Evolutionary conservation across 2,888 invertebrate genomes (phyloP).

Genomic region (Papilio demoleus): DNA sequence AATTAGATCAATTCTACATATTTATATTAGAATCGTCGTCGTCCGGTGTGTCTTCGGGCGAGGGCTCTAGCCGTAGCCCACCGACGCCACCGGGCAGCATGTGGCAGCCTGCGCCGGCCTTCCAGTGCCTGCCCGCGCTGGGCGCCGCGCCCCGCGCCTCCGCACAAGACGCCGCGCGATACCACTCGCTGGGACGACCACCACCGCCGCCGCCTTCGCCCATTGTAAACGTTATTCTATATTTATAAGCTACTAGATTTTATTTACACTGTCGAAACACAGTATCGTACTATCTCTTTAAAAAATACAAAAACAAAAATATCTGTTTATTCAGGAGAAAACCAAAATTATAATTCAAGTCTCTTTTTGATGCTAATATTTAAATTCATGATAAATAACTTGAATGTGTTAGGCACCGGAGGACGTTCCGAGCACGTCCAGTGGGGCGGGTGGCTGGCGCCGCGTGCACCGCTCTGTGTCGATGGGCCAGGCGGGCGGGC

Average conservation of each 20-base stretch:
- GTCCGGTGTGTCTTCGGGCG: slow-evolving; percentile 38
- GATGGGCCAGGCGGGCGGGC: slow-evolving; percentile 89
- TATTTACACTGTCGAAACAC: too few species aligned
- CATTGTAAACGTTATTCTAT: slow-evolving; percentile 48
- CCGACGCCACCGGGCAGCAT: slow-evolving; percentile 72
- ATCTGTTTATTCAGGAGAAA: too few species aligned
- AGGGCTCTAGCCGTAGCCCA: slow-evolving; percentile 52
- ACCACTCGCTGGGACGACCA: slow-evolving; percentile 72
- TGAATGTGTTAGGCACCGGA: not conserved
- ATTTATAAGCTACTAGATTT: too few species aligned
- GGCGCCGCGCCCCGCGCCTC: slow-evolving; percentile 73
- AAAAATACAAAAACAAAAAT: too few species aligned
- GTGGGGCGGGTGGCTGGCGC: slow-evolving; percentile 55
- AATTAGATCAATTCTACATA: not conserved
- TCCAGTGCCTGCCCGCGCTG: slow-evolving; percentile 70
- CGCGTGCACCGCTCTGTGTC: slow-evolving; percentile 94
- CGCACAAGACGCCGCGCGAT: slow-evolving; percentile 65
- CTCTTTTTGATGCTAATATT: too few species aligned
- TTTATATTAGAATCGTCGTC: not conserved
- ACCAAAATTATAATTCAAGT: too few species aligned
- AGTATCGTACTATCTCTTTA: too few species aligned
- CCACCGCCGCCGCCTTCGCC: slow-evolving; percentile 55
- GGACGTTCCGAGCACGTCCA: slow-evolving; percentile 31
- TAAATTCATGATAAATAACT: not conserved
- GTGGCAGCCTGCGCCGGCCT: slow-evolving; percentile 78